Evolutionary conservation across 2,888 invertebrate species (phyloP).

Genomic region (Hoplodrina blanda): DNA sequence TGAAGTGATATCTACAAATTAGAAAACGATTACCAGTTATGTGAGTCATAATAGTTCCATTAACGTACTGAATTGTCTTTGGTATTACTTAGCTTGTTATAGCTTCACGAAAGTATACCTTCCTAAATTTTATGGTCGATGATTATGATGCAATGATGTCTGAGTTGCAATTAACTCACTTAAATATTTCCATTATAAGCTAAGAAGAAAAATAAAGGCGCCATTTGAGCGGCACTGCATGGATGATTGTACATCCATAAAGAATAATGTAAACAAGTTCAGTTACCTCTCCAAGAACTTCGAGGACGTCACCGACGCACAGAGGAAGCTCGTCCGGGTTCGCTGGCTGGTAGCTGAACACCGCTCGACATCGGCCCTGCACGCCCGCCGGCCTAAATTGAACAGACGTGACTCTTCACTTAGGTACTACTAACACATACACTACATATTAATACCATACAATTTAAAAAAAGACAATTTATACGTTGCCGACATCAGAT

Average conservation of each 20-base stretch:
- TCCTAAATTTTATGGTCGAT: background rate
- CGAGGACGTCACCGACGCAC: conserved; percentile 96
- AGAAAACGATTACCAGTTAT: conserved; percentile 50
- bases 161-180: background rate
- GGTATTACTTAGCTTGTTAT: background rate
- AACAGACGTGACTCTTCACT: conserved; percentile 39
- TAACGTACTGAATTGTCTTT: conserved; percentile 20
- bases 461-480: conserved; percentile 23
- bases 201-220: background rate
- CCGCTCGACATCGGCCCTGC: conserved; percentile 94
- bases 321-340: conserved; percentile 98
- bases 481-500: conserved; percentile 23
- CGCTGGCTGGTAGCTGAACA: conserved; percentile 97
- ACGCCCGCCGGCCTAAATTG: conserved; percentile 77
- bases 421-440: conserved; percentile 15
- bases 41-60: conserved; percentile 33
- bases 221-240: background rate
- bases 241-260: conserved; percentile 3
- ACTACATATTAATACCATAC: conserved; percentile 15
- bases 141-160: background rate
- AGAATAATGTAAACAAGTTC: conserved; percentile 16
- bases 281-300: conserved; percentile 95
- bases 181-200: background rate
- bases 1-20: conserved; percentile 45
- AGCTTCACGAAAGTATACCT: background rate